Evolutionary conservation across 2,113 vertebrate genomes (phyloP).

Genomic region (Vicugna pacos): DNA sequence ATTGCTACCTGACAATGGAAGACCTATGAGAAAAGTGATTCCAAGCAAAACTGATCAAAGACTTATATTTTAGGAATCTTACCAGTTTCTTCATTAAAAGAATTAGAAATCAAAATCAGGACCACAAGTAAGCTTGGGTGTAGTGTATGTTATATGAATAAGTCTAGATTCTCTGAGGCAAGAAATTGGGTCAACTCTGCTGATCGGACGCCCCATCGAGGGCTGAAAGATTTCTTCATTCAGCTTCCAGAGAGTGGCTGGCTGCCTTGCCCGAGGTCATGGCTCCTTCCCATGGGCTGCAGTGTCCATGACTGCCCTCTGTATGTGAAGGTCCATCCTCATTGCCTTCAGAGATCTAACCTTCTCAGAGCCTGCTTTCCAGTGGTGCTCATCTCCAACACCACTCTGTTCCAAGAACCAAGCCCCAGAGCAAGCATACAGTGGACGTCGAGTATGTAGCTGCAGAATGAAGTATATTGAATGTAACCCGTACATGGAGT

Average conservation of each 20-base stretch:
- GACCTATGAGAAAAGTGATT: neutral
- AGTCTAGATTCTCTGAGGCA: neutral
- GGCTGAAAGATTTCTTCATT: neutral
- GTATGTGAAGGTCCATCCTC: too few relatives aligned
- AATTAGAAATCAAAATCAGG: neutral
- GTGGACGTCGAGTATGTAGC: neutral
- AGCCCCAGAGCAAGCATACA: rapidly evolving
- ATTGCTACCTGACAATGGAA: neutral
- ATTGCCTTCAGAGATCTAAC: neutral
- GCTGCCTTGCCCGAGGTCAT: neutral
- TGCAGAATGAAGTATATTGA: neutral
- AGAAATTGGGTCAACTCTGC: rapidly evolving
- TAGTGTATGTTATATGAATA: neutral
- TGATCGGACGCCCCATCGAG: neutral
- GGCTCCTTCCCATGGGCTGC: neutral
- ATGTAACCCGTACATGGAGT: neutral
- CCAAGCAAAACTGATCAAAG: neutral
- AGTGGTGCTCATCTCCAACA: neutral
- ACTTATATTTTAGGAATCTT: neutral
- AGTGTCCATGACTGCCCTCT: neutral
- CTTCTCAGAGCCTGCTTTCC: neutral
- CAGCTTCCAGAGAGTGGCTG: neutral
- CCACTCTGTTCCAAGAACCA: neutral
- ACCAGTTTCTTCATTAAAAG: neutral
- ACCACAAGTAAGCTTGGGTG: neutral